A percentile compares a stretch with the other conserved stretches of the same genome.
Conservation (phyloP, 2,888 invertebrate genomes). For the Neelides folsomi region DNA sequence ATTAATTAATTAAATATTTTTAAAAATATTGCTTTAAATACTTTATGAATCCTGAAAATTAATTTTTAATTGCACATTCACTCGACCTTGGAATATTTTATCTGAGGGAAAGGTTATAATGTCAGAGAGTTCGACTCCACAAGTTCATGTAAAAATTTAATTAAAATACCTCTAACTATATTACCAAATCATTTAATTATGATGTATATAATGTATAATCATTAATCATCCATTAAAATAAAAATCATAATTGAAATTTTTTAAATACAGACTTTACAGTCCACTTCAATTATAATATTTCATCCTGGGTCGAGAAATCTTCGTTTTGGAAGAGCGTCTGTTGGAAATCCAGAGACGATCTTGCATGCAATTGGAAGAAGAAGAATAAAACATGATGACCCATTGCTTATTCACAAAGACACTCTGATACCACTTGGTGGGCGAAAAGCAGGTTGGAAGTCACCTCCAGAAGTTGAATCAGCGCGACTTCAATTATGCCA, state of each 20-base stretch:
- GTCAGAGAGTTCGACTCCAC: too few species aligned
- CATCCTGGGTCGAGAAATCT: conserved; percentile 86
- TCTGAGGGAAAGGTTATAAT: too few species aligned
- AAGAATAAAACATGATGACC: conserved; percentile 34
- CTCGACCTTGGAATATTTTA: too few species aligned
- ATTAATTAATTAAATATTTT: too few species aligned
- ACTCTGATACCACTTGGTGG: conserved; percentile 24
- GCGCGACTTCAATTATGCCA: conserved; percentile 69
- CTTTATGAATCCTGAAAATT: too few species aligned
- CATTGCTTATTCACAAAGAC: conserved; percentile 20
- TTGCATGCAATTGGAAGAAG: conserved; percentile 73
- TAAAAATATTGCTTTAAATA: too few species aligned
- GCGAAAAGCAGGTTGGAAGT: conserved; percentile 9
- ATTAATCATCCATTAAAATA: too few species aligned
- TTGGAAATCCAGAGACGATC: conserved; percentile 68
- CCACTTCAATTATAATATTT: conserved; percentile 65
- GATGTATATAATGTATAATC: too few species aligned
- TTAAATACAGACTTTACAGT: neutral
- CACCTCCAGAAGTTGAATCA: conserved; percentile 61
- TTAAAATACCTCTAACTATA: too few species aligned
- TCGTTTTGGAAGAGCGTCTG: conserved; percentile 79
- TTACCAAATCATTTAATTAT: too few species aligned
- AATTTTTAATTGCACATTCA: too few species aligned
- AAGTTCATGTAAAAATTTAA: too few species aligned
- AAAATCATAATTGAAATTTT: neutral